Evolutionary conservation across 2,797 vertebrate genomes (phyloP).

Genomic region (Synaphobranchus kaupii): DNA sequence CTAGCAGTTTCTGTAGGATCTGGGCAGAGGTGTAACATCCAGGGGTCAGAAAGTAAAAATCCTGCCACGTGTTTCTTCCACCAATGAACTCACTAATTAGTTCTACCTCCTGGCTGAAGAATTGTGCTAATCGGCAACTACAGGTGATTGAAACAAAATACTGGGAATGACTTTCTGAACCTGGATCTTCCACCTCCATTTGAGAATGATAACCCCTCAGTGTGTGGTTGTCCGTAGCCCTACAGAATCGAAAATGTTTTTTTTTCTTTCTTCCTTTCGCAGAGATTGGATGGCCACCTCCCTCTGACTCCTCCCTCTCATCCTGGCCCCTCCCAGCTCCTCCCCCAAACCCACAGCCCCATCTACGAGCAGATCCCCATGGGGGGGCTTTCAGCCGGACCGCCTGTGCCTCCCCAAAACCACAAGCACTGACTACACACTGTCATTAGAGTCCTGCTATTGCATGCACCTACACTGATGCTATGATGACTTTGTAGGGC

Average conservation of each 20-base stretch:
- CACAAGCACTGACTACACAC: neutral
- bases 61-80: too few species aligned
- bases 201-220: neutral
- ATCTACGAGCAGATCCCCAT: constrained; percentile 18
- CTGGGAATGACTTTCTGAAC: too few species aligned
- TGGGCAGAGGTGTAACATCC: too few species aligned
- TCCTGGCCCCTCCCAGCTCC: neutral
- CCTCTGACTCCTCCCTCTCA: neutral
- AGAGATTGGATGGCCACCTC: constrained; percentile 10
- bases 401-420: neutral
- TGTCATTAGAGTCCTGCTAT: neutral
- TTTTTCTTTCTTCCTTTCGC: too few species aligned
- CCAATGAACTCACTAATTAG: too few species aligned
- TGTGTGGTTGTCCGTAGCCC: neutral
- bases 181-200: too few species aligned
- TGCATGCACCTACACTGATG: neutral
- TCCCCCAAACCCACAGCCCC: neutral
- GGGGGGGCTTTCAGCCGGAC: neutral
- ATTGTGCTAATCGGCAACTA: too few species aligned
- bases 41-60: too few species aligned
- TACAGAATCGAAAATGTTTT: neutral
- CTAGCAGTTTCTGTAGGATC: too few species aligned
- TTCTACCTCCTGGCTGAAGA: too few species aligned
- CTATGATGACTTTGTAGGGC: neutral
- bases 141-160: too few species aligned